Conservation (phyloP, 2,888 invertebrate species). For the Diogma glabrata region DNA sequence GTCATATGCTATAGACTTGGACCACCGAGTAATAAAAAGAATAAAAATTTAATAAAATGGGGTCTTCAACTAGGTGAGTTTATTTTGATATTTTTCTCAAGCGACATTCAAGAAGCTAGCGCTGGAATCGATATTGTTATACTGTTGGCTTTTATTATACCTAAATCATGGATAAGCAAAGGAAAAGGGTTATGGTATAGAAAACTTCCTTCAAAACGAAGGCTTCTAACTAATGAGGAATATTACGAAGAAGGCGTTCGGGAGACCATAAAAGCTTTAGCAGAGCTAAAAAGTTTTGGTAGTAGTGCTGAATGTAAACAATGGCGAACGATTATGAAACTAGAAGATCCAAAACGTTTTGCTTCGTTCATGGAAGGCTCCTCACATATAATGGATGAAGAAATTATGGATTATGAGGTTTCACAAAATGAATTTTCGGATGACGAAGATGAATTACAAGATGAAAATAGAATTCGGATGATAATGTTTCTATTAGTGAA, state of each 20-base stretch:
- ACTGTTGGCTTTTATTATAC: conserved; percentile 52
- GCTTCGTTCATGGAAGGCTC: conserved; percentile 80
- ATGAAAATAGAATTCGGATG: conserved; percentile 12
- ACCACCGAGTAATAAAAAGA: conserved; percentile 71
- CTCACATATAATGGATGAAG: conserved; percentile 70
- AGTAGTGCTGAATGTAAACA: conserved; percentile 83
- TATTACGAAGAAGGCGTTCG: conserved; percentile 68
- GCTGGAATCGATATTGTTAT: conserved; percentile 51
- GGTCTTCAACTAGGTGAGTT: conserved; percentile 63
- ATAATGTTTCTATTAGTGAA: not conserved
- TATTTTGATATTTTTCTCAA: conserved; percentile 63
- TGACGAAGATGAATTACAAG: conserved; percentile 12
- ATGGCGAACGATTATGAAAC: conserved; percentile 66
- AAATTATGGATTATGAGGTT: conserved; percentile 63
- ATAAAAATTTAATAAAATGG: conserved; percentile 84
- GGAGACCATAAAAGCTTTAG: conserved; percentile 71
- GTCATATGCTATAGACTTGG: conserved; percentile 82
- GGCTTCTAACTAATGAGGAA: conserved; percentile 67
- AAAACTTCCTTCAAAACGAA: conserved; percentile 60
- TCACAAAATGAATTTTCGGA: conserved; percentile 23
- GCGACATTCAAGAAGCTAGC: conserved; percentile 69
- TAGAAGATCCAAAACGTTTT: conserved; percentile 55
- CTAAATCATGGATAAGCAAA: conserved; percentile 40
- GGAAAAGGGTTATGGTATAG: conserved; percentile 53
- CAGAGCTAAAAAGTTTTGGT: conserved; percentile 68